Evolutionary conservation across 2,888 invertebrate genomes (phyloP).

Genomic region (Hoplodrina blanda): DNA sequence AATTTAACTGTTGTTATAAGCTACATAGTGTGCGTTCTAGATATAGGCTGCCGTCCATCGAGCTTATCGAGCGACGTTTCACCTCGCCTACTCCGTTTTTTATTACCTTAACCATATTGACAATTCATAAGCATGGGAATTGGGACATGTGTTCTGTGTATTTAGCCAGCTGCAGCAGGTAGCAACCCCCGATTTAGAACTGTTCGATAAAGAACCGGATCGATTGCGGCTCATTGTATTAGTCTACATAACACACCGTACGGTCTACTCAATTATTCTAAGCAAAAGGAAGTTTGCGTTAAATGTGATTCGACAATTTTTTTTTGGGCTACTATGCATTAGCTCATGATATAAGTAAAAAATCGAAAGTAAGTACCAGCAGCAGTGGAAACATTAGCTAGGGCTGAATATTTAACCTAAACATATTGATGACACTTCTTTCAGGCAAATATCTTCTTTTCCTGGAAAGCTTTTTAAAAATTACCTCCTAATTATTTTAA

Average conservation of each 20-base stretch:
- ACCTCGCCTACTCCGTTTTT: not conserved
- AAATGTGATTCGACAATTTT: not conserved
- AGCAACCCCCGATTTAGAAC: conserved; percentile 2
- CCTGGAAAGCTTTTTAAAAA: too few relatives aligned
- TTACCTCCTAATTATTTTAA: too few relatives aligned
- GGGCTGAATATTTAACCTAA: too few relatives aligned
- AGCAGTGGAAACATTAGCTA: too few relatives aligned
- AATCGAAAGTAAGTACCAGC: too few relatives aligned
- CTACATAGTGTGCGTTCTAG: not conserved
- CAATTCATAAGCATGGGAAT: conserved; percentile 42
- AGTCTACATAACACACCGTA: not conserved
- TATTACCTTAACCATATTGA: conserved; percentile 1
- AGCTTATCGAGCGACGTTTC: conserved; percentile 1
- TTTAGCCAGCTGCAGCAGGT: conserved; percentile 23
- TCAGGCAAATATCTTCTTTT: too few relatives aligned
- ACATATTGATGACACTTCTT: too few relatives aligned
- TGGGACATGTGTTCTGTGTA: conserved; percentile 24
- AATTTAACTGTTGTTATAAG: not conserved
- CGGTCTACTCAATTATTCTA: not conserved
- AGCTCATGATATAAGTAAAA: too few relatives aligned
- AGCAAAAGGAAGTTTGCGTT: too few relatives aligned
- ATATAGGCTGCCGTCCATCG: not conserved
- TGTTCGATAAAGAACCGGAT: conserved; percentile 12
- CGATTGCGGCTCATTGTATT: conserved; percentile 5
- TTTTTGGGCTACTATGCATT: too few relatives aligned